Evolutionary conservation across 2,113 vertebrate species (phyloP).

Genomic region (Odobenus rosmarus): DNA sequence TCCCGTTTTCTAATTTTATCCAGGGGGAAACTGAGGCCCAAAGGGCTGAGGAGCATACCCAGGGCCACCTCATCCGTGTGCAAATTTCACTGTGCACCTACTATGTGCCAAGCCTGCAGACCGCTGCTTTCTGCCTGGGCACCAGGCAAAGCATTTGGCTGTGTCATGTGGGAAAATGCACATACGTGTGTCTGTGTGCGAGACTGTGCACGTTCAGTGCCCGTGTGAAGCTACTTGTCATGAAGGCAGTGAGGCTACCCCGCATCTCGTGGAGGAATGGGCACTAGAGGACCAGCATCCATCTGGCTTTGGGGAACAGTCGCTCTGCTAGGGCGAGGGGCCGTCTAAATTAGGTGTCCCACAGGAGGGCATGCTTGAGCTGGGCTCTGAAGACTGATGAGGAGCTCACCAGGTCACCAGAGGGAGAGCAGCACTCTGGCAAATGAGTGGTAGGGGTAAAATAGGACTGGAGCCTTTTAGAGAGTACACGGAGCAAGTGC

Average conservation of each 20-base stretch:
- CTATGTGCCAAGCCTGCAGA: neutral
- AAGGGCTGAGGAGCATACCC: rapidly evolving
- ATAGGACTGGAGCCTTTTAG: rapidly evolving
- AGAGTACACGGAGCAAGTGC: rapidly evolving
- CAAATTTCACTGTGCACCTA: neutral
- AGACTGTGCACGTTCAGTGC: rapidly evolving
- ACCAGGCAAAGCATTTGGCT: neutral
- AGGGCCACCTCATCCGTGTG: neutral
- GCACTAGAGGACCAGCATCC: rapidly evolving
- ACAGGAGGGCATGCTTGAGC: neutral
- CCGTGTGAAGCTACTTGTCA: neutral
- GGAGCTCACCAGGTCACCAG: neutral
- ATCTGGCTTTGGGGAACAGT: neutral
- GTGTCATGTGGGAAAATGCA: rapidly evolving
- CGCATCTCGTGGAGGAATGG: neutral
- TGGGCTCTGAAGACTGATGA: neutral
- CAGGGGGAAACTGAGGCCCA: neutral
- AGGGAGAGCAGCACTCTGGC: neutral
- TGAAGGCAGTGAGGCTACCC: rapidly evolving
- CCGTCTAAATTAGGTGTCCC: neutral
- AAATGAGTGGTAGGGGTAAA: neutral
- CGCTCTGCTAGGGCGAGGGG: neutral
- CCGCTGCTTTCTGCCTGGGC: neutral
- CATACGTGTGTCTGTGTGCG: neutral
- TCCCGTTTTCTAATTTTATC: neutral